Base-by-base conservation (phyloP, 2,797 vertebrate species). In the Sciurus carolinensis region DNA sequence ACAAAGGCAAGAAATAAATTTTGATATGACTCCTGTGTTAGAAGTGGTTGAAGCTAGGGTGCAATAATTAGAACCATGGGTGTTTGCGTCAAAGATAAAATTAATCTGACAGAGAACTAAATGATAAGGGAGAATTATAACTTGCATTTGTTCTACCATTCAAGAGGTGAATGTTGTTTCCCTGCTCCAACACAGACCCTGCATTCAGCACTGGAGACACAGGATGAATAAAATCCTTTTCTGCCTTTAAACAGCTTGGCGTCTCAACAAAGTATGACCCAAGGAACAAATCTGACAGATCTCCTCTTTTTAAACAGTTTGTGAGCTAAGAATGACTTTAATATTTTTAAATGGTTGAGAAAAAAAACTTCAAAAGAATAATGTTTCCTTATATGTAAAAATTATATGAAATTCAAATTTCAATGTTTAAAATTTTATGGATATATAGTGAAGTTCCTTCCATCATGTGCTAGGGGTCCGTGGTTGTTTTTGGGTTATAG, bases 1-100 rank as follows among this genome's bases (percentile, higher is more conserved):
- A 85, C 62, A 75, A n/a, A 96, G 44, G 33, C 5, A 33, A 90
- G 72, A 90, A 75, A 71, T 28, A 90, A 50, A 94, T 76, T 52
- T 80, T 76, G 5, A 17, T 66, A 47, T 18, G 24, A 79, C 28
- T 36, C 14, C 1, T 69, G 36, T 50, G 57, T 10, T 15, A 36
- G 72, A 85, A 71, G 54, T 85, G 77, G 18, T 47, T 91, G 92
- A 89, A 85, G 30, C 84, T 91, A 75, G 24, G 33, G 52, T 57
- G 5, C 14, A 39, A 59, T 73, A 77, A 91, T 79, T 90, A 94
- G 33, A 90, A 86, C 82, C 54, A 75, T 59, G 50, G n/a, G 24
- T 69, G 42, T 91, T 89, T 79, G 18, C 33, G 71, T 57, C 39
- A 76, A 79, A 88, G n/a, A 85, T 73, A 57, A 79, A 79, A 88